phyloP scores from a whole-genome alignment of 2,888 invertebrate genomes.

The Yponomeuta malinellus region DNA sequence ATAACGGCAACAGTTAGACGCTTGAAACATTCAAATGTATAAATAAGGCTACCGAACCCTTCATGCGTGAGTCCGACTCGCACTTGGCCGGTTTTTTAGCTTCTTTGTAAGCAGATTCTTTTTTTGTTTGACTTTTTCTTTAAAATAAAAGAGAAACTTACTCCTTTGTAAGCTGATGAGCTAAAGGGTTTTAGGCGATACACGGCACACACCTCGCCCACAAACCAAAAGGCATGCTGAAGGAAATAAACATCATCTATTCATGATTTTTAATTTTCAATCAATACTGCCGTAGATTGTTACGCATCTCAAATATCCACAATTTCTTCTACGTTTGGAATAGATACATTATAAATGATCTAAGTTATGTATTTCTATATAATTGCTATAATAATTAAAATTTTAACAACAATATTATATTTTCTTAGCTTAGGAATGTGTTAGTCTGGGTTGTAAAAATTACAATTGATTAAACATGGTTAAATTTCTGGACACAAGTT shows the following conservation, averaged over 20 bases:
- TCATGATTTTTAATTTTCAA: slow-evolving; percentile 47
- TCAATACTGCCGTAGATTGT: slow-evolving; percentile 48
- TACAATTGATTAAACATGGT: not conserved
- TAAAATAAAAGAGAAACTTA: no score
- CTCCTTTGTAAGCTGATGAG: no score
- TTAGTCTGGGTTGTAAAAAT: slow-evolving; percentile 9
- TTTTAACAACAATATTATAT: slow-evolving; percentile 14
- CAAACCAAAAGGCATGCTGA: no score
- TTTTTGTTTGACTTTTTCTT: no score
- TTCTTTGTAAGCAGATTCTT: no score
- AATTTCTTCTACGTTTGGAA: slow-evolving; percentile 1
- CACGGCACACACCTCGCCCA: no score
- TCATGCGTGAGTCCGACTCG: no score
- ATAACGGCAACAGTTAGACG: no score
- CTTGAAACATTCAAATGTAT: no score
- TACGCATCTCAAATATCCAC: not conserved
- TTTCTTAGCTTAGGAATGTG: slow-evolving; percentile 18
- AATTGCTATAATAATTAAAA: slow-evolving; percentile 21
- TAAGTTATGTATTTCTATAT: not conserved
- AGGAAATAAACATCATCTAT: slow-evolving; percentile 21
- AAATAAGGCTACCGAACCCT: no score
- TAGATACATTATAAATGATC: slow-evolving; percentile 13
- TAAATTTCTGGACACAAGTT: not conserved
- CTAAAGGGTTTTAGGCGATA: no score
- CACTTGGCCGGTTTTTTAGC: no score